A percentile compares a stretch with the other conserved stretches of the same genome.
Evolutionary conservation across 2,113 vertebrate genomes (phyloP).

Genomic region (Etheostoma cragini): DNA sequence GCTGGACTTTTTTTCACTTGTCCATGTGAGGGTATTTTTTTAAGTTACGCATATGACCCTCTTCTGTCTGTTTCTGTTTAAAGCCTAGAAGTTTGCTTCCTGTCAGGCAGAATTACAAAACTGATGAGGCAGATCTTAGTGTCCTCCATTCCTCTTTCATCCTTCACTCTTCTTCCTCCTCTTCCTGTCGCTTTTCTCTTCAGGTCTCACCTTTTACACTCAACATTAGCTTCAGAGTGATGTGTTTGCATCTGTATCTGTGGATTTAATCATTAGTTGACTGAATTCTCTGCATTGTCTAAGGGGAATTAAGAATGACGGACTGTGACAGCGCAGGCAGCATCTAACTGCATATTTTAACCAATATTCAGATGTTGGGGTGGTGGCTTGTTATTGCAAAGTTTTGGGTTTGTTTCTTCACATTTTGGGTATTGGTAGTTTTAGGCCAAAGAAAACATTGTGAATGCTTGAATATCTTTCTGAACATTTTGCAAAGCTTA

Average conservation of each 20-base stretch:
- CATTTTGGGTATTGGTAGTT: not conserved
- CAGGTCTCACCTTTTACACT: constrained; percentile 42
- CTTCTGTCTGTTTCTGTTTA: constrained; percentile 29
- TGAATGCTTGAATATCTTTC: not conserved
- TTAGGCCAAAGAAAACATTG: not conserved
- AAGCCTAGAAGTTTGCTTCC: constrained; percentile 31
- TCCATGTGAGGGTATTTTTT: constrained; percentile 1
- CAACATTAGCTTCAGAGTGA: constrained; percentile 15
- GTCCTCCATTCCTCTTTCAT: constrained; percentile 43
- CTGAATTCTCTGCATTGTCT: constrained; percentile 23
- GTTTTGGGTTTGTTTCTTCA: not conserved
- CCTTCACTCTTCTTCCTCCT: constrained; percentile 24
- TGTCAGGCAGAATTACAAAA: constrained; percentile 53
- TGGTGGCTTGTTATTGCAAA: not conserved
- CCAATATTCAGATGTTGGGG: constrained; percentile 33
- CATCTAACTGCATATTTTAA: constrained; percentile 23
- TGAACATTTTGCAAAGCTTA: not conserved
- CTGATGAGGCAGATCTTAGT: constrained; percentile 56
- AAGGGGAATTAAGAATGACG: constrained; percentile 9
- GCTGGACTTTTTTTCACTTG: constrained; percentile 4
- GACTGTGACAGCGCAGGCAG: constrained; percentile 20
- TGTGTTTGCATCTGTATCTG: constrained; percentile 14
- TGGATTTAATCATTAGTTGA: constrained; percentile 33
- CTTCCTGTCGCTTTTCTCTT: constrained; percentile 4
- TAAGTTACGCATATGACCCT: constrained; percentile 14